These are phyloP conservation scores for Remorina albescens DNA, from an alignment of 2,797 vertebrate genomes.

Conservation along the genomic window DNA sequence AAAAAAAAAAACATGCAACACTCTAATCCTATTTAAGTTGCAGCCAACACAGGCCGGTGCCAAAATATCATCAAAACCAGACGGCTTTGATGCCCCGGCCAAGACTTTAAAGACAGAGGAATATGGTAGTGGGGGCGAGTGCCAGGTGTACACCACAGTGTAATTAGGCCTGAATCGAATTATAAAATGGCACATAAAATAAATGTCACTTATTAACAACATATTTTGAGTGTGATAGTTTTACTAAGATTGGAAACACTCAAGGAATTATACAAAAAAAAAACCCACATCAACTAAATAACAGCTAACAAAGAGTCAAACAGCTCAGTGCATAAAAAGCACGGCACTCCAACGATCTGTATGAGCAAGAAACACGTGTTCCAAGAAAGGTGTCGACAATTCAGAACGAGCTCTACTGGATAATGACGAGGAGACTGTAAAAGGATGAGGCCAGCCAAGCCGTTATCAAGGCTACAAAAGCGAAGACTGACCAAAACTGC, in stretches of 20 bases:
- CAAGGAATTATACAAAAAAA: constrained; percentile 35
- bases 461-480: constrained; percentile 58
- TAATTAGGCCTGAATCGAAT: constrained; percentile 84
- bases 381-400: constrained; percentile 62
- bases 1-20: too few relatives aligned
- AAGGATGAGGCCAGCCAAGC: constrained; percentile 16
- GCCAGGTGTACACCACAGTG: constrained; percentile 83
- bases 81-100: constrained; percentile 83
- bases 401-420: constrained; percentile 39
- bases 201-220: constrained; percentile 74
- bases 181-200: constrained; percentile 79
- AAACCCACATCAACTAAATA: constrained; percentile 46
- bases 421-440: constrained; percentile 40
- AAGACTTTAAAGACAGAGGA: constrained; percentile 84
- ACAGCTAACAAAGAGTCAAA: constrained; percentile 63
- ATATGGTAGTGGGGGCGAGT: constrained; percentile 78
- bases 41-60: constrained; percentile 79
- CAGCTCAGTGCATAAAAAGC: constrained; percentile 60
- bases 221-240: constrained; percentile 62
- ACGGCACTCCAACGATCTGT: constrained; percentile 30
- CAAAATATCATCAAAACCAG: constrained; percentile 85
- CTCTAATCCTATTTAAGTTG: constrained; percentile 82
- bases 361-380: constrained; percentile 56
- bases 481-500: constrained; percentile 45
- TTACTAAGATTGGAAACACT: constrained; percentile 27